Evolutionary conservation across 2,113 vertebrate species (phyloP).

Genomic region (Dasyurus viverrinus): DNA sequence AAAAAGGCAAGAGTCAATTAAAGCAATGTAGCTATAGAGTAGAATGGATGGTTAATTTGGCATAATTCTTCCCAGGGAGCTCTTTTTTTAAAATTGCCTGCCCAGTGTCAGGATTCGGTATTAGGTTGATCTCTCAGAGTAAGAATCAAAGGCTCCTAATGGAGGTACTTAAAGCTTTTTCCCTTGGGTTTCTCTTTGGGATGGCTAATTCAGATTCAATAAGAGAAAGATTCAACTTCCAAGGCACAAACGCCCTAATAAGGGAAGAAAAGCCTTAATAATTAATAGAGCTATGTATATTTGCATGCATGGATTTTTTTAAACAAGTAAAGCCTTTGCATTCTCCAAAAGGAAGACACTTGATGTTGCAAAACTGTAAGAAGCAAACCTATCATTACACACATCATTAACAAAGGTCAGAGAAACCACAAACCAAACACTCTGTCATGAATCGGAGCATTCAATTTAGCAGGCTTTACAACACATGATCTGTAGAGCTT

Average conservation of each 20-base stretch:
- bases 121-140: background rate
- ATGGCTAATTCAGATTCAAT: background rate
- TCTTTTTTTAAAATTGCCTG: background rate
- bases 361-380: background rate
- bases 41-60: background rate
- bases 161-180: background rate
- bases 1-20: background rate
- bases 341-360: background rate
- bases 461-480: background rate
- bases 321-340: background rate
- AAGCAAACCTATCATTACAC: background rate
- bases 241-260: background rate
- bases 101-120: background rate
- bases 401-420: background rate
- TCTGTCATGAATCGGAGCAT: background rate
- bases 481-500: background rate
- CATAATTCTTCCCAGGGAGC: background rate
- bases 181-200: background rate
- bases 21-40: background rate
- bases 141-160: background rate
- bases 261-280: background rate
- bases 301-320: background rate
- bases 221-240: background rate
- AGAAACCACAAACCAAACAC: background rate
- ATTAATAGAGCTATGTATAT: background rate